Evolutionary conservation across 2,113 vertebrate species (phyloP), one percentile per base, ranked within the genome.

Genomic region (Eurystomus gularis): DNA sequence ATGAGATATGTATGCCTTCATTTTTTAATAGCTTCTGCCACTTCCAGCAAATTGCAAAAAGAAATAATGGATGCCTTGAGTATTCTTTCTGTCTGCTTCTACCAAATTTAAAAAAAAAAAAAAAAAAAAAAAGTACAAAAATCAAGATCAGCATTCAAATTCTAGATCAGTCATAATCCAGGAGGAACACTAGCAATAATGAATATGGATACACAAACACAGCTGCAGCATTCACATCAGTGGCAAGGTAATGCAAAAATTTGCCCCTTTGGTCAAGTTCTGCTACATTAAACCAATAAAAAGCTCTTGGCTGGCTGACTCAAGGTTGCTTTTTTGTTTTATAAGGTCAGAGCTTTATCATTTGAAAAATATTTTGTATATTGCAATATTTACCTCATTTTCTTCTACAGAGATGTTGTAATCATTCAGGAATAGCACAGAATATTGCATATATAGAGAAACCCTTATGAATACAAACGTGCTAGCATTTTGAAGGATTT

Each of bases 1-100:
- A 91, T 95, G 93, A 98, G 97, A 97, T 97, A 97, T 91, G 77
- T 66, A 93, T 90, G 95, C 84, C 94, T 98, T 98, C 90, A 82
- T 95, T 96, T 97, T 97, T 97, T 97, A 97, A 97, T 94, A 97
- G 94, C 80, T 94, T 97, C 95, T 97, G 94, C 70, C 81, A 94
- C 86, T 97, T 97, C 79, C 89, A 96, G 90, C 54, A 97, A 97
- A 97, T 88, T 96, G 84, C 90, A 75, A 93, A 92, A 95, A 93
- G 90, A 97, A 97, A 97, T 96, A 97, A 97, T 97, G 93, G 80
- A 97, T 97, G 87, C 73, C 80, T 92, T 77, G 94, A 97, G 71
- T 86, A 78, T 68, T 88, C 73, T 93, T 96, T 61, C 94, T 82
- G 75, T 82, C 82, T 93, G 80, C 73, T 95, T 81, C 80, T 77